Evolutionary conservation across 2,113 vertebrate species (phyloP).

Genomic region (Trinectes maculatus): DNA sequence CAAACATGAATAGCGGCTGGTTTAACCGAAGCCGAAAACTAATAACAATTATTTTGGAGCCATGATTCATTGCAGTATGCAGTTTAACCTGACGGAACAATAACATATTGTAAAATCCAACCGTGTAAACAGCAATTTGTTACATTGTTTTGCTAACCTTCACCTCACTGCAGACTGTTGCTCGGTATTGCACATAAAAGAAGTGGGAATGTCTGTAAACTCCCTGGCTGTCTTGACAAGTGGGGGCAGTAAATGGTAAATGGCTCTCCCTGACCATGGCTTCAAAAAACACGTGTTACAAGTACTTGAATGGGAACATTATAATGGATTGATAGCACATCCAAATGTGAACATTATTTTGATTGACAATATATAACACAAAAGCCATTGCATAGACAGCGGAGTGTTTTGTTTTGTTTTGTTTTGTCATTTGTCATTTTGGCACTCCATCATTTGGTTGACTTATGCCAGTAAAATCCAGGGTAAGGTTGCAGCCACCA

Average conservation of each 20-base stretch:
- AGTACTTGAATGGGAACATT: too few species aligned
- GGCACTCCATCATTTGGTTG: constrained; percentile 18
- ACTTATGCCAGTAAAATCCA: constrained; percentile 86
- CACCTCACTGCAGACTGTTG: constrained; percentile 11
- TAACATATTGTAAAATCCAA: too few species aligned
- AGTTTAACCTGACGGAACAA: too few species aligned
- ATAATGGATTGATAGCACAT: neutral
- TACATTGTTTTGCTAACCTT: neutral
- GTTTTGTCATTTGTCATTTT: neutral
- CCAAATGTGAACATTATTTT: neutral
- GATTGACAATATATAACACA: constrained; percentile 1
- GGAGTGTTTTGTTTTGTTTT: neutral
- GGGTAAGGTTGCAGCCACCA: constrained; percentile 89
- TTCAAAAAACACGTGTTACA: too few species aligned
- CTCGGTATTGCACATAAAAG: constrained; percentile 37
- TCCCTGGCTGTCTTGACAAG: neutral
- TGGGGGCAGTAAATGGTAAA: neutral
- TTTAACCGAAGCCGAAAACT: too few species aligned
- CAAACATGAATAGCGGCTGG: too few species aligned
- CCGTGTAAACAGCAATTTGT: too few species aligned
- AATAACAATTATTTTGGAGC: too few species aligned
- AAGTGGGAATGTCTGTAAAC: neutral
- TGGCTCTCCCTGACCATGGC: neutral
- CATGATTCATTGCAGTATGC: too few species aligned
- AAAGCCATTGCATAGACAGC: neutral